A percentile compares a stretch with the other conserved stretches of the same genome.
Conservation (phyloP, 2,797 vertebrate species). For the Onychomys leucogaster region DNA sequence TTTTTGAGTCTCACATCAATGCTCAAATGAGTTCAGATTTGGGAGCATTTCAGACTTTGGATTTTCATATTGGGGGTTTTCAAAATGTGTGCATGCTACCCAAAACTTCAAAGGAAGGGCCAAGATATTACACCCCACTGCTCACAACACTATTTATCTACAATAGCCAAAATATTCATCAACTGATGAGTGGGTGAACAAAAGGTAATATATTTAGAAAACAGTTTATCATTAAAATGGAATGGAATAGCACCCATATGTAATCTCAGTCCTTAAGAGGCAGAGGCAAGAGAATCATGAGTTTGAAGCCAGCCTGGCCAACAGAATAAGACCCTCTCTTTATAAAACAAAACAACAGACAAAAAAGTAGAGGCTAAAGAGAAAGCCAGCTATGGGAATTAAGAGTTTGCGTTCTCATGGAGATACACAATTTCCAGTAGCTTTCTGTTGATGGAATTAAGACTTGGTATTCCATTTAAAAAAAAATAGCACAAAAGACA, state of each 20-base stretch:
- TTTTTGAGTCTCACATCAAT: background rate
- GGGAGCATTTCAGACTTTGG: background rate
- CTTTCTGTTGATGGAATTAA: background rate
- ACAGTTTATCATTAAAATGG: background rate
- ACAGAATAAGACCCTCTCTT: background rate
- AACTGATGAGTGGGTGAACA: background rate
- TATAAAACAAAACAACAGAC: too few relatives aligned
- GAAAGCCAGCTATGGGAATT: background rate
- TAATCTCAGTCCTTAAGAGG: background rate
- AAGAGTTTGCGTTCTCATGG: background rate
- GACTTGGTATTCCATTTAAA: background rate
- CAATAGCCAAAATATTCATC: background rate
- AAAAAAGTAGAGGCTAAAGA: background rate
- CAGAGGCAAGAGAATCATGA: background rate
- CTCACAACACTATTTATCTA: background rate
- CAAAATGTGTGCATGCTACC: background rate
- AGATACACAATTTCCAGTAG: background rate
- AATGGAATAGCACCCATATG: background rate
- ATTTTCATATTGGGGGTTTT: background rate
- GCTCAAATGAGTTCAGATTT: background rate
- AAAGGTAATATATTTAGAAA: background rate
- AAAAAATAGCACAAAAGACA: slow-evolving; percentile 34
- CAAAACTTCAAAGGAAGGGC: background rate
- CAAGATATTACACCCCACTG: background rate
- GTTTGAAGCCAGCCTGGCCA: background rate